Percentiles rank a stretch among this genome's conserved stretches.
phyloP scores from a whole-genome alignment of 1,140 invertebrate genomes.

The Bombus cullumanus region DNA sequence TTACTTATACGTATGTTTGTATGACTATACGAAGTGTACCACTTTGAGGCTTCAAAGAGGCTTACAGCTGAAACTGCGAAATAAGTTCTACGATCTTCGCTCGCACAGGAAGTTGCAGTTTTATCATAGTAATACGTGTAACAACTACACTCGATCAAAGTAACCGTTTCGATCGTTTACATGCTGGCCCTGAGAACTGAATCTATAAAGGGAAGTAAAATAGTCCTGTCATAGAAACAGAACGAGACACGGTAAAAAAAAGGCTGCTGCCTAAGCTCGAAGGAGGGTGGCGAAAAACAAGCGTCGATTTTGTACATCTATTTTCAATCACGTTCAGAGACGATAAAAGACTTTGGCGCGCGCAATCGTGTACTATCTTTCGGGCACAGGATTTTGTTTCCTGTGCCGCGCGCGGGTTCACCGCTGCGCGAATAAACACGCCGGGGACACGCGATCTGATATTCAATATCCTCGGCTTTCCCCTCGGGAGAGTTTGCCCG shows the following conservation, averaged over 20 bases:
- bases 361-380: constrained; percentile 46
- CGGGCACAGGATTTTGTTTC: constrained; percentile 57
- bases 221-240: not conserved
- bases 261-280: not conserved
- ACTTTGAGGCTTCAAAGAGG: no score
- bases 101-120: no score
- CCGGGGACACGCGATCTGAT: constrained; percentile 62
- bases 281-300: constrained; percentile 4
- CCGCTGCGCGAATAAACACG: constrained; percentile 59
- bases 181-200: accelerated
- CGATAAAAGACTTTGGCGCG: constrained; percentile 43
- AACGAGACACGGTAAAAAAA: not conserved
- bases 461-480: constrained; percentile 62
- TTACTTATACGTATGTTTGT: no score
- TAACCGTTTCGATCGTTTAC: no score
- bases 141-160: not conserved
- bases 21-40: no score
- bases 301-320: constrained; percentile 21
- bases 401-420: constrained; percentile 22
- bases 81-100: no score
- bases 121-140: not conserved
- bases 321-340: constrained; percentile 36
- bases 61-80: no score
- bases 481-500: constrained; percentile 59
- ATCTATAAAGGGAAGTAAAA: not conserved